phyloP scores from a whole-genome alignment of 2,113 vertebrate species.

The Petrocephalus microphthalmus region DNA sequence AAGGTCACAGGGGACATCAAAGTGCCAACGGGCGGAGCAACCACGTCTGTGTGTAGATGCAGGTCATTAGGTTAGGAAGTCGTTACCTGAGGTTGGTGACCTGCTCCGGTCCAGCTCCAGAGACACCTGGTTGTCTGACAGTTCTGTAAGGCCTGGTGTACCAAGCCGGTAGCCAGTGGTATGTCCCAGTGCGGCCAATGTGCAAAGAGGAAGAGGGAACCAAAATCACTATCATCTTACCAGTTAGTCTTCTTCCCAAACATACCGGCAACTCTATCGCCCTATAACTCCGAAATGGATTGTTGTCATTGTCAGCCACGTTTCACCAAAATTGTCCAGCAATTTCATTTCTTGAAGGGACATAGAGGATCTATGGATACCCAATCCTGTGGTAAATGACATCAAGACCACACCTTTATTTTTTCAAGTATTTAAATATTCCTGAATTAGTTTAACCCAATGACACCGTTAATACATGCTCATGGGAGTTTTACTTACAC shows the following conservation, averaged over 20 bases:
- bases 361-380: background rate
- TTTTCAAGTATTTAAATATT: background rate
- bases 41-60: background rate
- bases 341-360: background rate
- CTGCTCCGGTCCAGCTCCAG: conserved; percentile 92
- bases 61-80: too few species aligned
- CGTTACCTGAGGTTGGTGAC: conserved; percentile 94
- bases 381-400: background rate
- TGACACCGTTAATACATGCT: background rate
- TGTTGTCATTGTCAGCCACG: background rate
- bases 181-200: background rate
- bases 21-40: background rate
- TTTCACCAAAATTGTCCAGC: background rate
- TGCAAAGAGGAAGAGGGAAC: background rate
- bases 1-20: background rate
- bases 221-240: background rate
- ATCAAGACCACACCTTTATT: background rate
- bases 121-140: conserved; percentile 87
- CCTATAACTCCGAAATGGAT: background rate
- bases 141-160: conserved; percentile 84
- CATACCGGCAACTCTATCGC: background rate
- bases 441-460: background rate
- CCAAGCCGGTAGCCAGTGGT: conserved; percentile 20
- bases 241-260: background rate
- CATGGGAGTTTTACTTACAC: too few species aligned